Evolutionary conservation across 2,888 invertebrate genomes (phyloP), one percentile per base, ranked within the genome.

Genomic region (Eupithecia centaureata): DNA sequence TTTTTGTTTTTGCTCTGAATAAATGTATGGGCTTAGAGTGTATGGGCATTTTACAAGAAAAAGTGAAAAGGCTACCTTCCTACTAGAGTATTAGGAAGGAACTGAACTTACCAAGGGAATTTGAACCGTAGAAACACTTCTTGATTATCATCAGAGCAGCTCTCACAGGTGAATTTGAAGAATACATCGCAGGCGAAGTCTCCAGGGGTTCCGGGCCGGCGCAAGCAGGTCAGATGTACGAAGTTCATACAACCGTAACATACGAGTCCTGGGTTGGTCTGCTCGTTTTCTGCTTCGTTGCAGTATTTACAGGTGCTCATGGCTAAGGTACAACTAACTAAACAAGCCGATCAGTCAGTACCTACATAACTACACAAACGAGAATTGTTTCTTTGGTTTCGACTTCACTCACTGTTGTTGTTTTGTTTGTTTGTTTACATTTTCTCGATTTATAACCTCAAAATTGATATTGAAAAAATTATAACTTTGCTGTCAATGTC

Each of bases 121-220:
- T 94, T 95, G 61, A 95, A 95, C 8, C 97, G 91, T 5, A 86
- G 82, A 76, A 96, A 94, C 5, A 89, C 79, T 83, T 97, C 96
- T 28, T 87, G 89, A 2, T 90, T 91, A 8, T 86, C 83, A 0
- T 88, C 79, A 4, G 95, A 95, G 79, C 97, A 97, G 67, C 95
- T 94, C 51, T 89, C 85, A 78, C 97, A 97, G 1, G 94, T 95
- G 68, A 95, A 96, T 73, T 94, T 94, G 74, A 96, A 97, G 84
- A 97, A 97, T 4, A 96, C 94, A 91, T 97, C 97, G 12, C 97
- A 96, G 0, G 94, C 82, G 15, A 97, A 93, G 71, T 96, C 95
- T 0, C 96, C 96, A 0, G 97, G 96, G 0, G 96, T 95, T 12
- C 95, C 94, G 0, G 95, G 95, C 28, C 95, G 90, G 73, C 94